Conservation (phyloP, 2,888 invertebrate genomes). For the Alentia gelatinosa region DNA sequence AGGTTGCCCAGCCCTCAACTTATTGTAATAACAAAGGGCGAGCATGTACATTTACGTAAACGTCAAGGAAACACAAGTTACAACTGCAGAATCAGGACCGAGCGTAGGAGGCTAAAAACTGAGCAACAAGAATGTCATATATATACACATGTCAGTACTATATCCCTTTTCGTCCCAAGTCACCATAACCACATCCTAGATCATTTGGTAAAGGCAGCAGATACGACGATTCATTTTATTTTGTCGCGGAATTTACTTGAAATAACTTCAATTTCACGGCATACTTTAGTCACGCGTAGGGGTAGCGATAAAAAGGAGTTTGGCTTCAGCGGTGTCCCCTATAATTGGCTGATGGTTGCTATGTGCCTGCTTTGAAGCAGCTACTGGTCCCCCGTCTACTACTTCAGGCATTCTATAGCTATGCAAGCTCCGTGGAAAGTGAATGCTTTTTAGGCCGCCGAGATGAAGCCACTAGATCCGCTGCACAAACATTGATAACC, state of each 20-base stretch:
- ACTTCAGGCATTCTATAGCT: background rate
- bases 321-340: background rate
- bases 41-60: background rate
- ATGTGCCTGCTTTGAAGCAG: background rate
- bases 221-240: background rate
- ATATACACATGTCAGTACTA: too few relatives aligned
- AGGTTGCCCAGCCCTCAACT: background rate
- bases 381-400: background rate
- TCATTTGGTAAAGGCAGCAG: constrained; percentile 23
- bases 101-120: background rate
- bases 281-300: too few relatives aligned
- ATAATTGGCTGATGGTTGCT: background rate
- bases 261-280: too few relatives aligned
- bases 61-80: background rate
- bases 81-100: background rate
- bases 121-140: background rate
- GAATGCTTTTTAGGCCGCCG: too few relatives aligned
- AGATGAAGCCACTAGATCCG: too few relatives aligned
- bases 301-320: background rate
- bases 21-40: background rate
- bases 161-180: background rate
- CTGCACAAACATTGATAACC: too few relatives aligned
- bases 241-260: constrained; percentile 8
- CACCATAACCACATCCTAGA: background rate
- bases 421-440: background rate